Evolutionary conservation across 2,888 invertebrate genomes (phyloP), one percentile per base, ranked within the genome.

Genomic region (Tenthredo distinguenda): DNA sequence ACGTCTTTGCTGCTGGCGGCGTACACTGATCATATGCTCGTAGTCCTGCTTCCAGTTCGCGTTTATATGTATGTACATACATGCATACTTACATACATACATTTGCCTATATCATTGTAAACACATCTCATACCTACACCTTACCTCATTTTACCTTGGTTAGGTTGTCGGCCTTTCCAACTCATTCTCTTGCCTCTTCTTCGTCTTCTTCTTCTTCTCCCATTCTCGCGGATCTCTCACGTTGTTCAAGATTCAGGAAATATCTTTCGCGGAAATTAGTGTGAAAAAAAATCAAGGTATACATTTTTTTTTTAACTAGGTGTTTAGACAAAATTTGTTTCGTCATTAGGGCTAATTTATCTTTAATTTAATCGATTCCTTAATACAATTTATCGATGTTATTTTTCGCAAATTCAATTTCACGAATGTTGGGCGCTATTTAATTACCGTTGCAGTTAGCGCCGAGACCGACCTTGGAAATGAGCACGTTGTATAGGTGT

Each of bases 121-220:
- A 76, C 47, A 76, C 47, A 47, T 26, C 47, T 26, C 21, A 40
- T n/a, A 62, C n/a, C n/a, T 58, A n/a, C 26, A 26, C 12, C 21
- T 62, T 26, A 62, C 12, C 62, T 26, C 26, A 76, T 21, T 21
- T 76, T 47, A 76, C 76, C 76, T 76, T 47, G 76, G 10, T 6
- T 76, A 26, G 76, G 47, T 76, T 47, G 47, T 76, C 76, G 76
- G 76, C 47, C 76, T 76, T 26, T 76, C 15, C 4, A 43, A 43
- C 26, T 47, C 43, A 47, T 47, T 47, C 40, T 15, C 5, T 72
- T 26, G 26, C 62, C 21, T 26, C 26, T 18, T 62, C 3, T 26
- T 26, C 2, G n/a, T 21, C 1, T 58, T n/a, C 7, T 58, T n/a
- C 26, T 2, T 62, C 9, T 62, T n/a, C 9, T 62, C 3, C 26